Percentiles rank a stretch among this genome's conserved stretches.
These are phyloP conservation scores for Meloidogyne floridensis DNA, from an alignment of 1,140 invertebrate genomes.

Conservation along the genomic window DNA sequence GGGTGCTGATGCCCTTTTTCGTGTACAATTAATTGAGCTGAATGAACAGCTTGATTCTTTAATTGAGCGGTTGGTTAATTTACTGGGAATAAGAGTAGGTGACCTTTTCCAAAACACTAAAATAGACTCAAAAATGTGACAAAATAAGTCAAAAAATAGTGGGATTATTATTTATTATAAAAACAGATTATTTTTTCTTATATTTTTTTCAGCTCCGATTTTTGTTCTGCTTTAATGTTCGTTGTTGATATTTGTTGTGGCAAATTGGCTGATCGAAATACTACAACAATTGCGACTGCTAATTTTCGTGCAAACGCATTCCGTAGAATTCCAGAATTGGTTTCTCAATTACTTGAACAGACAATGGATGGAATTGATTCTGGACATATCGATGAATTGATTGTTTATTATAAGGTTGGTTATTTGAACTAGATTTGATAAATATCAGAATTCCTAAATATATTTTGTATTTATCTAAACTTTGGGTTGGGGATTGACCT, in stretches of 20 bases:
- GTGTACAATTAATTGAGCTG: conserved; percentile 81
- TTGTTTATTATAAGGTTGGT: conserved; percentile 50
- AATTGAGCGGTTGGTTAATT: conserved; percentile 23
- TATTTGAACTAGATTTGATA: neutral
- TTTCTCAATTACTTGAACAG: conserved; percentile 41
- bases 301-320: conserved; percentile 24
- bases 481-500: too few relatives aligned
- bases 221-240: conserved; percentile 49
- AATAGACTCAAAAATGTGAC: too few relatives aligned
- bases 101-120: too few relatives aligned
- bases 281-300: neutral
- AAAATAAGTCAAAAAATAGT: too few relatives aligned
- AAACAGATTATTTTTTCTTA: conserved; percentile 16
- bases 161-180: neutral
- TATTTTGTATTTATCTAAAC: too few relatives aligned
- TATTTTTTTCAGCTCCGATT: conserved; percentile 45
- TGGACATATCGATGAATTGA: conserved; percentile 46
- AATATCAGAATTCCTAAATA: too few relatives aligned
- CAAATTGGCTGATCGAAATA: conserved; percentile 30
- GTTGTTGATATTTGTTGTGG: conserved; percentile 53
- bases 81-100: neutral
- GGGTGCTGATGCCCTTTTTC: conserved; percentile 79
- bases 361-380: conserved; percentile 42
- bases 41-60: conserved; percentile 71
- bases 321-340: conserved; percentile 55